These are phyloP conservation scores for Schizaphis graminum DNA, from an alignment of 2,888 invertebrate species.

Conservation along the genomic window DNA sequence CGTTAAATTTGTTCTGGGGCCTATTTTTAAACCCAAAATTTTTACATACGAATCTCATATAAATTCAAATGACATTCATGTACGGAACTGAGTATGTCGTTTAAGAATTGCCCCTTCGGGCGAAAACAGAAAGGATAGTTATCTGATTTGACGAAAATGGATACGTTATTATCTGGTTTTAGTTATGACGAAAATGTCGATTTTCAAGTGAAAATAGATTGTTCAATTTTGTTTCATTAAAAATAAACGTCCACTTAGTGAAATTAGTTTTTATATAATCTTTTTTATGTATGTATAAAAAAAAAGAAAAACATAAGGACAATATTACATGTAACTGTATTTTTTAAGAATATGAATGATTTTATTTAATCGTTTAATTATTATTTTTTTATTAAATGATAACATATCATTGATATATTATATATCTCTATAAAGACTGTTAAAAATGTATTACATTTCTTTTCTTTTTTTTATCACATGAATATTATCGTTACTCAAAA, in stretches of 20 bases:
- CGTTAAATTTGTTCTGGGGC: background rate
- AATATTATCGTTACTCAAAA: background rate
- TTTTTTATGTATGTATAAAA: background rate
- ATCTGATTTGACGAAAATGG: background rate
- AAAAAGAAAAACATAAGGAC: background rate
- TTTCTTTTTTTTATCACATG: background rate
- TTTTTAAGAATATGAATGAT: conserved; percentile 9
- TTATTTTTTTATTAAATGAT: background rate
- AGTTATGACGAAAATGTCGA: background rate
- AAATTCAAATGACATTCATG: background rate
- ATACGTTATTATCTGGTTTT: background rate
- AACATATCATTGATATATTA: background rate
- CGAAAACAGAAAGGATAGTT: background rate
- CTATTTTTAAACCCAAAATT: background rate
- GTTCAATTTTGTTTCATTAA: background rate
- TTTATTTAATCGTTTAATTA: background rate
- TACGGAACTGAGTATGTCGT: background rate
- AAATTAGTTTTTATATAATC: background rate
- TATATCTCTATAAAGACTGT: background rate
- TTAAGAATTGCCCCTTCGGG: background rate
- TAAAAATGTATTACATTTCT: background rate
- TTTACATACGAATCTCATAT: background rate
- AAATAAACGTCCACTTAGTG: background rate
- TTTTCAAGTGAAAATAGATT: background rate
- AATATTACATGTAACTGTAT: background rate